These are phyloP conservation scores for Sitta carolinensis DNA, from an alignment of 2,797 vertebrate genomes.

Conservation along the genomic window DNA sequence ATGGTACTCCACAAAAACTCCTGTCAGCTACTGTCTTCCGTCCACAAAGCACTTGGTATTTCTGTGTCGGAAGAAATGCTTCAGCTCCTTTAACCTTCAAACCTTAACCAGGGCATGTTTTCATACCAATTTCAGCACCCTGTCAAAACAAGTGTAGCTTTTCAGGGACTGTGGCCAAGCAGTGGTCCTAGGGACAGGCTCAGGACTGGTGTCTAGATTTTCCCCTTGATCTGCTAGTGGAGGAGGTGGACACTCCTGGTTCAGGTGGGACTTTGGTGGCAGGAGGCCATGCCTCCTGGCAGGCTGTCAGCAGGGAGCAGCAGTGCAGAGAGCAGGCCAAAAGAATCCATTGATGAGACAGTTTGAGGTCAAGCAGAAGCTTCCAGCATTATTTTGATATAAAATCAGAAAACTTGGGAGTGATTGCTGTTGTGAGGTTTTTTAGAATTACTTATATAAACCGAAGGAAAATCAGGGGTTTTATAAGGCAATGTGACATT, in stretches of 20 bases:
- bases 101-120: not conserved
- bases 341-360: not conserved
- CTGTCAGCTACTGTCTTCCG: not conserved
- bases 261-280: not conserved
- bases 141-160: not conserved
- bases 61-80: not conserved
- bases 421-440: not conserved
- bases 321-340: not conserved
- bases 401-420: not conserved
- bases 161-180: not conserved
- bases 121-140: rapidly evolving
- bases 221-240: not conserved
- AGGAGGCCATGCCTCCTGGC: not conserved
- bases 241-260: not conserved
- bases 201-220: not conserved
- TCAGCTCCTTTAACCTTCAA: not conserved
- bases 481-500: not conserved
- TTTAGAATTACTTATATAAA: not conserved
- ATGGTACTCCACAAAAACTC: not conserved
- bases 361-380: not conserved
- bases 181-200: not conserved
- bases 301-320: not conserved
- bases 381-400: not conserved
- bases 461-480: not conserved
- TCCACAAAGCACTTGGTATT: rapidly evolving